Percentiles rank a stretch among this genome's conserved stretches.
Conservation (phyloP, 2,113 vertebrate species). For the Sphaerodactylus townsendi region DNA sequence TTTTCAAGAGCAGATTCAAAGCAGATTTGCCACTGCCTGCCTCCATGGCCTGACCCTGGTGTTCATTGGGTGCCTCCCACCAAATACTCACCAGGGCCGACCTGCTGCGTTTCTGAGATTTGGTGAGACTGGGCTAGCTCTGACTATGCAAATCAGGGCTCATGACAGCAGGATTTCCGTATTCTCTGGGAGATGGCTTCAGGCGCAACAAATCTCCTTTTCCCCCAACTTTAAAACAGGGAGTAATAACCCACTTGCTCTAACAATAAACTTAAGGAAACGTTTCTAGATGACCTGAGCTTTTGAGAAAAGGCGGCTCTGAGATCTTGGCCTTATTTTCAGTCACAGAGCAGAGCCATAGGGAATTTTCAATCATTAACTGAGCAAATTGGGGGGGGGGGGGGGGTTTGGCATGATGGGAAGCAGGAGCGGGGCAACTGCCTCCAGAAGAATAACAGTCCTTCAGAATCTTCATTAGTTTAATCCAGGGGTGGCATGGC, state of each 20-base stretch:
- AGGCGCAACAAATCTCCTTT: background rate
- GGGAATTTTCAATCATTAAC: background rate
- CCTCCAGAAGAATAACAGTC: background rate
- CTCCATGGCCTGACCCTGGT: no score
- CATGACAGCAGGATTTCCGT: no score
- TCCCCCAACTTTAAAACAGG: background rate
- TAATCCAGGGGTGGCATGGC: no score
- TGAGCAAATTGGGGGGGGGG: background rate
- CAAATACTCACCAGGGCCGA: no score
- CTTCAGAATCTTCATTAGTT: background rate
- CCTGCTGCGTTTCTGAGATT: no score
- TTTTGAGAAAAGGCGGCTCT: background rate
- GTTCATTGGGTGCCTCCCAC: no score
- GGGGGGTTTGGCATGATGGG: no score
- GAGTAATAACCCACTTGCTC: background rate
- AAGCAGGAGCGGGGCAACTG: background rate
- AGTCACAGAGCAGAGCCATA: background rate
- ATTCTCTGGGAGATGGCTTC: background rate
- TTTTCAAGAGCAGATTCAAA: no score
- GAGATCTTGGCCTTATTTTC: background rate
- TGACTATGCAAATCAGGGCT: no score
- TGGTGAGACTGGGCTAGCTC: no score
- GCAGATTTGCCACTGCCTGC: no score
- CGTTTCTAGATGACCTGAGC: no score
- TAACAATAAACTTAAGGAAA: background rate